Evolutionary conservation across 2,113 vertebrate species (phyloP), one percentile per base, ranked within the genome.

Genomic region (Irena cyanogastra): DNA sequence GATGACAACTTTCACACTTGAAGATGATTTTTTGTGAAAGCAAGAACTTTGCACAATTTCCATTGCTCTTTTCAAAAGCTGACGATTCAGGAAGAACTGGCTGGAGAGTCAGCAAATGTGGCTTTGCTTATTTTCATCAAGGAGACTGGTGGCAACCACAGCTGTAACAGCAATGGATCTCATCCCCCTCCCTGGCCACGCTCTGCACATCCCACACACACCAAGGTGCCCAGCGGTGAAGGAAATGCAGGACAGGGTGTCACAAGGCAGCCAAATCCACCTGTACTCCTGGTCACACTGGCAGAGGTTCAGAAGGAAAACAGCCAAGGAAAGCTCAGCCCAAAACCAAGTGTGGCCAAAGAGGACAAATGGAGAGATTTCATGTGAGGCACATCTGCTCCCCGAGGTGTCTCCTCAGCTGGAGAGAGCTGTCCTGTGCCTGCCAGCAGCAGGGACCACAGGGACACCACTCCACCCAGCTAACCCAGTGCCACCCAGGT

Each of bases 71-170:
- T 53, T 74, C 23, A 33, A 37, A 81, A 89, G 45, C 1, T 83
- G 91, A 81, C 39, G 56, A 89, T 61, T 94, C 65, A 75, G 84
- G 68, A 87, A 89, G 81, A 75, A 41, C 52, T 60, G 74, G 33
- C 49, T 50, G 52, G 47, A 68, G 21, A 60, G 47, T 93, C 95
- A 93, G 87, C 93, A 93, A 70, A 93, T 24, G 50, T 77, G 69
- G 31, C 77, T 81, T 66, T 47, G 35, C 74, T 89, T 28, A 52
- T 84, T 93, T 91, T 52, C 81, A 84, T 96, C 84, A 77, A n/a
- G 18, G 88, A 87, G 60, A 52, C 5, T n/a, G 69, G 65, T 13
- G 47, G 52, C 23, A 84, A 78, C 78, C 65, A 9, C 1, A 9
- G 35, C 42, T 81, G 13, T 16, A 53, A 77, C 2, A 37, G 49